Conservation (phyloP, 2,113 vertebrate genomes). For the Garra rufa region DNA sequence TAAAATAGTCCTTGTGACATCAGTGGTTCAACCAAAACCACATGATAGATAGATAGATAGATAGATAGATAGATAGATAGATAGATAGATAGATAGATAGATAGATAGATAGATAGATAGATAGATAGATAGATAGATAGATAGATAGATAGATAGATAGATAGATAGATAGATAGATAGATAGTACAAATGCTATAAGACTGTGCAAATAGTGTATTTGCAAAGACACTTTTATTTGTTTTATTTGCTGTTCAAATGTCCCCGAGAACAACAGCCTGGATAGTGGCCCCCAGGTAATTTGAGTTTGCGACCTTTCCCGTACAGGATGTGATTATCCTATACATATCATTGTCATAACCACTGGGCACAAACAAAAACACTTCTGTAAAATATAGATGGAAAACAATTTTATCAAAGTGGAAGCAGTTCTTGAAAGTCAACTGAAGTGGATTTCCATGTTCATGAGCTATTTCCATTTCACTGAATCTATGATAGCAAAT, state of each 20-base stretch:
- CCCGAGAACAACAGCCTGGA: neutral
- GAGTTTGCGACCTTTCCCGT: neutral
- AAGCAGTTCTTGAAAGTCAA: neutral
- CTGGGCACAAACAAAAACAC: neutral
- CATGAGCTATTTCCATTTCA: conserved; percentile 23
- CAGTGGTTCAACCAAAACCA: too few species aligned
- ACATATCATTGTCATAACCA: neutral
- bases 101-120: neutral
- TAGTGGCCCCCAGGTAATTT: neutral
- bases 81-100: neutral
- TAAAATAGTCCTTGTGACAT: too few species aligned
- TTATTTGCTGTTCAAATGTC: neutral
- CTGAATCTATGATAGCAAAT: neutral
- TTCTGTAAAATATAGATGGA: neutral
- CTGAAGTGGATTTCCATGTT: conserved; percentile 4
- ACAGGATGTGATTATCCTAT: neutral
- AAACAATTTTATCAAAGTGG: conserved; percentile 21
- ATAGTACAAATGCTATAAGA: neutral
- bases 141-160: neutral
- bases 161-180: neutral
- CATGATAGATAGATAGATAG: neutral
- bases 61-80: neutral
- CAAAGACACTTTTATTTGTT: neutral
- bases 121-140: neutral
- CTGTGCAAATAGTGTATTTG: neutral